phyloP scores from a whole-genome alignment of 2,113 vertebrate species.

The Serinus canaria region DNA sequence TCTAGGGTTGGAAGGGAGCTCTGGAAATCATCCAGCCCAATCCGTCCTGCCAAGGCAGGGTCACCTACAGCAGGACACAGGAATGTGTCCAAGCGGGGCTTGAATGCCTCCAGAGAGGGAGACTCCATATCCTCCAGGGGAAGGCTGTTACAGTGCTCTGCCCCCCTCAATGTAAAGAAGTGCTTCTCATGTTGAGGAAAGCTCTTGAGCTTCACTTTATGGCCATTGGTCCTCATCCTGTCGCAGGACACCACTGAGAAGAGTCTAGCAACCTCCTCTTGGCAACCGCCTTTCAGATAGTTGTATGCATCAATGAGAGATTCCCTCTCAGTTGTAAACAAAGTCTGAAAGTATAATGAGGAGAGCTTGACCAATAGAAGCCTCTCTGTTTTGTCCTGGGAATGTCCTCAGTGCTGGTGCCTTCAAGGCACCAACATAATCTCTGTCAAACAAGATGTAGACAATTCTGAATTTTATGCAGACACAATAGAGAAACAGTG shows the following conservation, averaged over 20 bases:
- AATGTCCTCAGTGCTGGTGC: not conserved
- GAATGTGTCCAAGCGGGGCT: not conserved
- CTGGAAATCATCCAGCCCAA: not conserved
- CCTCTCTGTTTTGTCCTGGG: not conserved
- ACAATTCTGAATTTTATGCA: not conserved
- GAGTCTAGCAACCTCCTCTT: not conserved
- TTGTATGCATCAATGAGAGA: not conserved
- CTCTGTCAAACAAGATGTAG: not conserved
- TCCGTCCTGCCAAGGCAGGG: not conserved
- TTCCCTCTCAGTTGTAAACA: not conserved
- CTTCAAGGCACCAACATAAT: not conserved
- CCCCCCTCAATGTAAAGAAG: not conserved
- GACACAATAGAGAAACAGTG: not conserved
- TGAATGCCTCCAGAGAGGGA: not conserved
- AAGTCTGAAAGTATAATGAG: not conserved
- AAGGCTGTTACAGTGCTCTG: not conserved
- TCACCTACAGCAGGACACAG: not conserved
- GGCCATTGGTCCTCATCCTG: accelerated
- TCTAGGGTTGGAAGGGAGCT: not conserved
- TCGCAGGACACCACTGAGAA: accelerated
- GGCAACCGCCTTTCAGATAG: not conserved
- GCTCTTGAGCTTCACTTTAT: not conserved
- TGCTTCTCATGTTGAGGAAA: not conserved
- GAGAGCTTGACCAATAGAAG: not conserved
- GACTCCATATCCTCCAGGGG: no score